These are phyloP conservation scores for Gibbula magus DNA, from an alignment of 2,888 invertebrate species.

Conservation along the genomic window DNA sequence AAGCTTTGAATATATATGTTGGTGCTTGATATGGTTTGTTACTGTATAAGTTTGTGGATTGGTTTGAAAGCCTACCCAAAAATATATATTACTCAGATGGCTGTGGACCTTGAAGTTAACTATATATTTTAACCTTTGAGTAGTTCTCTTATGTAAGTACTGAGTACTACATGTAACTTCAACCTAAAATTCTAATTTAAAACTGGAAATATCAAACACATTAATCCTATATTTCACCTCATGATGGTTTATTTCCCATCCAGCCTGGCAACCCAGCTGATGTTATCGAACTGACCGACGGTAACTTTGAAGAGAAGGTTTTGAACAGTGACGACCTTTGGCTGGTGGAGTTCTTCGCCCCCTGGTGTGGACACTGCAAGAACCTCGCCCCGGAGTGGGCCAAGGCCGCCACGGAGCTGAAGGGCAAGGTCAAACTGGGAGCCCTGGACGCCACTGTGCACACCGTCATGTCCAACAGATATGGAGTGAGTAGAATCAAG, in stretches of 20 bases:
- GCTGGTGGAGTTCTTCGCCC: slow-evolving; percentile 97
- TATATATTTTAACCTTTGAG: no score
- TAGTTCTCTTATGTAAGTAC: no score
- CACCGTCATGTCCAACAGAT: slow-evolving; percentile 86
- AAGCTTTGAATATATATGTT: no score
- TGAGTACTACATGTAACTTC: no score
- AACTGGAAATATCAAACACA: no score
- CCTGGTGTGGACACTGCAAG: slow-evolving; percentile 85
- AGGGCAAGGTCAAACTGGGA: slow-evolving; percentile 94
- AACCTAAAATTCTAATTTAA: no score
- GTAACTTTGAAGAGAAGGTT: slow-evolving; percentile 94
- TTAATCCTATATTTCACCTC: no score
- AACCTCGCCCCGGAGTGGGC: slow-evolving; percentile 97
- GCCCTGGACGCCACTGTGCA: slow-evolving; percentile 97
- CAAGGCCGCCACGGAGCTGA: slow-evolving; percentile 93
- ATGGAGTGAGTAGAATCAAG: slow-evolving; percentile 79
- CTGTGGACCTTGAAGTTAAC: no score
- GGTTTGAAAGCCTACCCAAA: no score
- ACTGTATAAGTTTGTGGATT: no score
- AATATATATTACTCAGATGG: no score
- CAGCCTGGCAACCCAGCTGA: slow-evolving; percentile 68
- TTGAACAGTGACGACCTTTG: slow-evolving; percentile 95
- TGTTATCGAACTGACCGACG: slow-evolving; percentile 95
- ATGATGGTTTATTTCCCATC: slow-evolving; percentile 1
- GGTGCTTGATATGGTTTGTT: no score